These are phyloP conservation scores for Malthinus seriepunctatus DNA, from an alignment of 2,888 invertebrate species.

Conservation along the genomic window DNA sequence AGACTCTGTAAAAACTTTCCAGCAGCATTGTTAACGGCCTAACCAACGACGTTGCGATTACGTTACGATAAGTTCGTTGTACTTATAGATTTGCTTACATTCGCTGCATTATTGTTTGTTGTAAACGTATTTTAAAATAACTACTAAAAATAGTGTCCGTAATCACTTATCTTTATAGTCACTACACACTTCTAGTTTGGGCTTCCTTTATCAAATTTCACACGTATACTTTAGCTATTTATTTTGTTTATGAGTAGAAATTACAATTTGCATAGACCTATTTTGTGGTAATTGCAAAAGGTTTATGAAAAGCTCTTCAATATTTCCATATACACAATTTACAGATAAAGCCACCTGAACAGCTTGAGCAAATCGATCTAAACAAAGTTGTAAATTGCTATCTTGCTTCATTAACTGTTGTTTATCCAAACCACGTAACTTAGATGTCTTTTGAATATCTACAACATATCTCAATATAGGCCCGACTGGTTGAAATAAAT, in stretches of 20 bases:
- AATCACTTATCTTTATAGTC: no score
- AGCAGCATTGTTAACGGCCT: no score
- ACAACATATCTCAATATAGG: constrained; percentile 33
- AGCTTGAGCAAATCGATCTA: constrained; percentile 83
- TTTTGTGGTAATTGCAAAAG: constrained; percentile 68
- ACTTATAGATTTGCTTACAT: no score
- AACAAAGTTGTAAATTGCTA: constrained; percentile 58
- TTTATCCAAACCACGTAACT: constrained; percentile 22
- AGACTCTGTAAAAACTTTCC: no score
- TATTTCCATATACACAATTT: constrained; percentile 80
- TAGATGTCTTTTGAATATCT: constrained; percentile 24
- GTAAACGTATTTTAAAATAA: no score
- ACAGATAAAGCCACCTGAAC: constrained; percentile 79
- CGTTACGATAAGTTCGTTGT: no score
- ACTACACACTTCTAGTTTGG: no score
- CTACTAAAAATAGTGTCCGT: no score
- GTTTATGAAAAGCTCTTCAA: constrained; percentile 66
- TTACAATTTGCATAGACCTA: constrained; percentile 65
- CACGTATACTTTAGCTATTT: neutral
- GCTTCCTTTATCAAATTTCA: neutral
- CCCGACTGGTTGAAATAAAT: constrained; percentile 52
- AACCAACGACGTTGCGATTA: no score
- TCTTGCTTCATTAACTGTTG: constrained; percentile 36
- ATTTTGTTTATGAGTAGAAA: constrained; percentile 57
- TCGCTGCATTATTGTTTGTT: no score